Evolutionary conservation across 2,113 vertebrate genomes (phyloP).

Genomic region (Hirundichthys speculiger): DNA sequence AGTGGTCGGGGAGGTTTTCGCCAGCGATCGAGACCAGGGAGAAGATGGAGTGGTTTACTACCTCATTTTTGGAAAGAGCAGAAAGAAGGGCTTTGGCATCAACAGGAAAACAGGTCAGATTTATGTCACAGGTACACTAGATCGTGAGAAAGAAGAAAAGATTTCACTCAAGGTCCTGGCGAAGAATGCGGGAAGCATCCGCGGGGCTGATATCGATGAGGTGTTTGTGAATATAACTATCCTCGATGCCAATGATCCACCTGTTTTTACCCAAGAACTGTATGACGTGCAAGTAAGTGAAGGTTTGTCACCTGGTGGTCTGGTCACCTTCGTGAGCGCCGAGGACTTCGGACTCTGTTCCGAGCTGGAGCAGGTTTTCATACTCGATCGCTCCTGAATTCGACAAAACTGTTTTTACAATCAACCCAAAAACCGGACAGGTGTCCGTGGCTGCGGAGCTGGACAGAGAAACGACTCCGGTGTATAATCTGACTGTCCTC

Average conservation of each 20-base stretch:
- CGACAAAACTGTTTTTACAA: conserved; percentile 88
- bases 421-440: conserved; percentile 94
- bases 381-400: conserved; percentile 89
- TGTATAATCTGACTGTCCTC: conserved; percentile 91
- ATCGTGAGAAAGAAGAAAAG: conserved; percentile 95
- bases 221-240: conserved; percentile 94
- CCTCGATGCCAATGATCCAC: conserved; percentile 96
- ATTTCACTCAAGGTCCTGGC: conserved; percentile 92
- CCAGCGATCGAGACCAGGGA: conserved; percentile 96
- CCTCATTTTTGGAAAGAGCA: conserved; percentile 92
- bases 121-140: conserved; percentile 89
- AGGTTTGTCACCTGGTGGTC: conserved; percentile 88
- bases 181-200: conserved; percentile 93
- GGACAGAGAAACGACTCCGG: conserved; percentile 88
- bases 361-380: conserved; percentile 97
- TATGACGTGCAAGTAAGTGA: conserved; percentile 93
- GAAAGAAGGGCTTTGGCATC: conserved; percentile 92
- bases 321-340: conserved; percentile 94
- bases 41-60: conserved; percentile 93
- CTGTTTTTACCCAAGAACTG: conserved; percentile 87
- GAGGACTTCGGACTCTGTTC: conserved; percentile 96
- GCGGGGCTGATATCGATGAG: conserved; percentile 94
- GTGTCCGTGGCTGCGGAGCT: conserved; percentile 91
- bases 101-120: conserved; percentile 90
- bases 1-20: conserved; percentile 94